Base-by-base conservation (phyloP, 1,140 invertebrate genomes). In the Trachymyrmex septentrionalis region DNA sequence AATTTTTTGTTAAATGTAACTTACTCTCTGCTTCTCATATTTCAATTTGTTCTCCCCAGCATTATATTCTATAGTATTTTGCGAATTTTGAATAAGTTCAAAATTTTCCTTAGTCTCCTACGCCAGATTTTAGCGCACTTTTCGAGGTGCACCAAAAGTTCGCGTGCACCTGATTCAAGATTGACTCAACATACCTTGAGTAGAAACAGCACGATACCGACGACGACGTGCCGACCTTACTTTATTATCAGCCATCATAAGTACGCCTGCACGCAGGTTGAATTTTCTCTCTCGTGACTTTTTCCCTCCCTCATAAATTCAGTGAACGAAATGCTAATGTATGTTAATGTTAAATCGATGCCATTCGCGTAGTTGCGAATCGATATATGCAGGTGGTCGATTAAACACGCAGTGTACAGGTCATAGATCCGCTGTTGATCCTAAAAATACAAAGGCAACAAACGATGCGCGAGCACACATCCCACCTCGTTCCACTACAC, bases 171-270 rank as follows among this genome's bases (percentile, higher is more conserved):
- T 57, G 53, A 85, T 78, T 14, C 69, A 75, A 85, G 77, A 80
- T 71, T 44, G 61, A 77, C 77, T 71, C 44, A 71, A 71, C 48
- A 72, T 78, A 88, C 84, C 76, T 88, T 81, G 76, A 88, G 78
- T 86, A 88, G 87, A 78, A 89, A 86, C 59, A 61, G 73, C 87
- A 86, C 76, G 57, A 73, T 85, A 85, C 67, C 73, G 48, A 76
- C 86, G 59, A 76, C 86, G 73, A 66, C 87, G 84, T 87, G 87
- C 87, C 72, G 71, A 82, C 88, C 88, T 89, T 86, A 86, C 84
- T 89, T 88, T 72, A 88, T 88, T 89, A 88, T 88, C 88, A 76
- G 72, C 48, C 53, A 88, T 86, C 87, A 87, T 71, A 67, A 86
- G 72, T 85, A 78, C 48, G n/a, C 34, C 48, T 30, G 73, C 82